These are phyloP conservation scores for Euura lappo DNA, from an alignment of 1,140 invertebrate species.

Conservation along the genomic window DNA sequence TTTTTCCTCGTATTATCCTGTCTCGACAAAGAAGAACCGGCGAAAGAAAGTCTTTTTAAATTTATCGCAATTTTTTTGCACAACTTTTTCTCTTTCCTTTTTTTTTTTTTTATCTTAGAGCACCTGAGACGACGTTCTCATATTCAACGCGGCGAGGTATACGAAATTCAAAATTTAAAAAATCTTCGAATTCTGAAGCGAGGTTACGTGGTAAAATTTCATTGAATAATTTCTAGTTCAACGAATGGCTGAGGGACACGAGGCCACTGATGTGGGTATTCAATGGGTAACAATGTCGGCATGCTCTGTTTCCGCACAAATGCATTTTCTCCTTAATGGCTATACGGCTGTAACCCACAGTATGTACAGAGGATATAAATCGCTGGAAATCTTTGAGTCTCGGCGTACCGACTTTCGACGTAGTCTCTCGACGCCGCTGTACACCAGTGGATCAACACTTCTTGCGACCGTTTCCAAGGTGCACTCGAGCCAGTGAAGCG, in stretches of 20 bases:
- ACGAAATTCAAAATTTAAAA: too few species aligned
- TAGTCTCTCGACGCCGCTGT: too few species aligned
- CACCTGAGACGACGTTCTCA: not conserved
- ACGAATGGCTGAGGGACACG: not conserved
- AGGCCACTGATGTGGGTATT: not conserved
- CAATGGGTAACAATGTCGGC: conserved; percentile 1
- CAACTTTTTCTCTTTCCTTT: not conserved
- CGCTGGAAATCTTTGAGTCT: not conserved
- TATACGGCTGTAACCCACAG: not conserved
- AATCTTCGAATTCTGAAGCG: too few species aligned
- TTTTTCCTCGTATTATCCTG: conserved; percentile 1
- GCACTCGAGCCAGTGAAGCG: too few species aligned
- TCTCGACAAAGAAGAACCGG: not conserved
- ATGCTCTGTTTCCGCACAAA: not conserved
- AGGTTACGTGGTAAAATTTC: too few species aligned
- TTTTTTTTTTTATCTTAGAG: too few species aligned
- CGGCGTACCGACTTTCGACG: not conserved
- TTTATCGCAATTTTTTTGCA: not conserved
- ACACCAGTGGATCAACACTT: too few species aligned
- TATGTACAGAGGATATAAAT: not conserved
- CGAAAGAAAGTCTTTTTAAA: not conserved
- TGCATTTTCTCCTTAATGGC: conserved; percentile 3
- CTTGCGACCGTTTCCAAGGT: too few species aligned
- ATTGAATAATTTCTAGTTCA: not conserved
- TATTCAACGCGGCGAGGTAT: not conserved